Conservation (phyloP, 2,797 vertebrate species). For the Acestrorhynchus altus region DNA sequence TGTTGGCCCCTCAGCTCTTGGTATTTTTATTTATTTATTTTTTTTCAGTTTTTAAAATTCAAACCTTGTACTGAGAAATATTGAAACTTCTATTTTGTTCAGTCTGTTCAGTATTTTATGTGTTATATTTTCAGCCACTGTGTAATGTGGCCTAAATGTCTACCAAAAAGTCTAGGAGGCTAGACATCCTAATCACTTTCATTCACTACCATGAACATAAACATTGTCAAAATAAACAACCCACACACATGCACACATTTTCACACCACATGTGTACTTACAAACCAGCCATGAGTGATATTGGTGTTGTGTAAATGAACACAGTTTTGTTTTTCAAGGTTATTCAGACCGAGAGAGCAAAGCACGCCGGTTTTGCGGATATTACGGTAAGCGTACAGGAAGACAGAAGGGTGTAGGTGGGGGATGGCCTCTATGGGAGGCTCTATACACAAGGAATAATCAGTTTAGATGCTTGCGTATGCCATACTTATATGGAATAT, state of each 20-base stretch:
- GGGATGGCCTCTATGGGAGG: constrained; percentile 72
- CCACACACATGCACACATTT: not conserved
- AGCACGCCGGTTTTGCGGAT: constrained; percentile 59
- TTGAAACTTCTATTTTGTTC: not conserved
- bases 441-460: constrained; percentile 56
- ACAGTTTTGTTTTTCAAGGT: constrained; percentile 53
- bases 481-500: constrained; percentile 41
- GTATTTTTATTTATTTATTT: not conserved
- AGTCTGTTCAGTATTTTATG: too few species aligned
- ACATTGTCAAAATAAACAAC: not conserved
- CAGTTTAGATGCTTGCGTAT: constrained; percentile 27
- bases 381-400: constrained; percentile 80
- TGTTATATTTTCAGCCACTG: too few species aligned
- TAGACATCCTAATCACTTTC: not conserved
- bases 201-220: not conserved
- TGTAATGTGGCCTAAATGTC: not conserved
- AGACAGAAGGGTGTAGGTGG: constrained; percentile 75
- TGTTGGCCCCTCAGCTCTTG: not conserved
- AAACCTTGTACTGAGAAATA: not conserved
- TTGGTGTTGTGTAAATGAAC: constrained; percentile 47
- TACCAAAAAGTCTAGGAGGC: not conserved
- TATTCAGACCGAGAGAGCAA: constrained; percentile 62
- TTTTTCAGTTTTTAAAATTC: not conserved
- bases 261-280: not conserved
- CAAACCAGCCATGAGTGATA: constrained; percentile 25